Evolutionary conservation across 2,888 invertebrate genomes (phyloP).

Genomic region (Tachina fera): DNA sequence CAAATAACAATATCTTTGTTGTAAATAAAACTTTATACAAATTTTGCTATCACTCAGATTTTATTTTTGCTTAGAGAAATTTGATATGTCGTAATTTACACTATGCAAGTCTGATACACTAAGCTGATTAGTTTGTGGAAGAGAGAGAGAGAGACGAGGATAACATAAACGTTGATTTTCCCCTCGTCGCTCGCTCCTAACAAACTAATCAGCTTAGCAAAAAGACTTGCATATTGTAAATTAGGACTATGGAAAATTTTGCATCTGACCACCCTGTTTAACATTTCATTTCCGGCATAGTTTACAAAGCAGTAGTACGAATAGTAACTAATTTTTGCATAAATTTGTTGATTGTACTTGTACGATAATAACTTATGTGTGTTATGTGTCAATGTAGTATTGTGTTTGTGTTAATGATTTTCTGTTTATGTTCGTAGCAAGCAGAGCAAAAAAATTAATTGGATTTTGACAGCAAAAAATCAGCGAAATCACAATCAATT

Average conservation of each 20-base stretch:
- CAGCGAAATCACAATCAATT: slow-evolving; percentile 18
- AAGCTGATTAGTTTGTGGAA: too few relatives aligned
- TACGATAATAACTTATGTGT: slow-evolving; percentile 37
- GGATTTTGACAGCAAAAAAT: slow-evolving; percentile 24
- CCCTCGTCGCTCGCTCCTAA: too few relatives aligned
- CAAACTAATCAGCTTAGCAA: too few relatives aligned
- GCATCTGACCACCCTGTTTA: background rate
- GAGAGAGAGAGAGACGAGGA: too few relatives aligned
- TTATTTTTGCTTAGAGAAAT: background rate
- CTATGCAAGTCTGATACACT: too few relatives aligned
- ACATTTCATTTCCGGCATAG: slow-evolving; percentile 2
- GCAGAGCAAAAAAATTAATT: slow-evolving; percentile 47
- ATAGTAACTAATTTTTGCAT: background rate
- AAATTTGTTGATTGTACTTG: slow-evolving; percentile 28
- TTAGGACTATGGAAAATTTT: too few relatives aligned
- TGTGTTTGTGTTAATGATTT: slow-evolving; percentile 39
- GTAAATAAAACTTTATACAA: background rate
- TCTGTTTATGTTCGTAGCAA: slow-evolving; percentile 34
- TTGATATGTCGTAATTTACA: too few relatives aligned
- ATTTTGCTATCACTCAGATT: background rate
- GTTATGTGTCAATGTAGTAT: slow-evolving; percentile 47
- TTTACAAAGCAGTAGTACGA: slow-evolving; percentile 9
- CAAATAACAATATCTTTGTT: background rate
- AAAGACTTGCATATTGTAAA: too few relatives aligned
- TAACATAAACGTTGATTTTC: too few relatives aligned